Evolutionary conservation across 2,113 vertebrate genomes (phyloP).

Genomic region (Meriones unguiculatus): DNA sequence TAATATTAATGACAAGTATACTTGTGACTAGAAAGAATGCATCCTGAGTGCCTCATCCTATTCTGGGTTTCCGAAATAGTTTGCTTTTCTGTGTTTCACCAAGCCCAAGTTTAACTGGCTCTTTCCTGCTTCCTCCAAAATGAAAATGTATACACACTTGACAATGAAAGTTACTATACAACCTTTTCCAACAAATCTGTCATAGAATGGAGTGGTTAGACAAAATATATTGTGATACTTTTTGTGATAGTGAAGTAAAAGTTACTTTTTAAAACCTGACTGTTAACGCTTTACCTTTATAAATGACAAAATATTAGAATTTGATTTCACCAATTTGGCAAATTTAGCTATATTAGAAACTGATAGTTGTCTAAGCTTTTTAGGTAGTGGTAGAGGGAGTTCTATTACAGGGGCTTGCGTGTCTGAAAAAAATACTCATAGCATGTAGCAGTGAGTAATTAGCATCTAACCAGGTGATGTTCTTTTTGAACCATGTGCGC

Average conservation of each 20-base stretch:
- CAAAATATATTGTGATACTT: background rate
- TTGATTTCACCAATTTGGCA: background rate
- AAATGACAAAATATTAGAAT: slow-evolving; percentile 25
- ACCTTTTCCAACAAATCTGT: slow-evolving; percentile 12
- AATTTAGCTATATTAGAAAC: slow-evolving; percentile 22
- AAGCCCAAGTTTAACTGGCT: background rate
- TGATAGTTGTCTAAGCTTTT: slow-evolving; percentile 21
- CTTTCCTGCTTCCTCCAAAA: slow-evolving; percentile 9
- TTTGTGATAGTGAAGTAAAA: slow-evolving; percentile 39
- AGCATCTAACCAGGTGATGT: background rate
- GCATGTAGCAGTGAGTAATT: background rate
- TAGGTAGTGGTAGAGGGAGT: background rate
- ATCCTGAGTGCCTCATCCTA: background rate
- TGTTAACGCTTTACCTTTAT: background rate
- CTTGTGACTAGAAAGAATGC: slow-evolving; percentile 6
- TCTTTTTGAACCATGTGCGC: background rate
- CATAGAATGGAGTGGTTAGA: background rate
- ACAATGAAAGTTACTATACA: background rate
- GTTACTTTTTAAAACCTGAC: background rate
- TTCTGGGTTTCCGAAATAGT: slow-evolving; percentile 24
- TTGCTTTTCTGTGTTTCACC: background rate
- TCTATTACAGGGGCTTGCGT: slow-evolving; percentile 26
- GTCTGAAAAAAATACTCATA: slow-evolving; percentile 32
- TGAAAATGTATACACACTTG: background rate
- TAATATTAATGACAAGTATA: background rate